Evolutionary conservation across 2,888 invertebrate species (phyloP).

Genomic region (Nasonovia ribisnigri): DNA sequence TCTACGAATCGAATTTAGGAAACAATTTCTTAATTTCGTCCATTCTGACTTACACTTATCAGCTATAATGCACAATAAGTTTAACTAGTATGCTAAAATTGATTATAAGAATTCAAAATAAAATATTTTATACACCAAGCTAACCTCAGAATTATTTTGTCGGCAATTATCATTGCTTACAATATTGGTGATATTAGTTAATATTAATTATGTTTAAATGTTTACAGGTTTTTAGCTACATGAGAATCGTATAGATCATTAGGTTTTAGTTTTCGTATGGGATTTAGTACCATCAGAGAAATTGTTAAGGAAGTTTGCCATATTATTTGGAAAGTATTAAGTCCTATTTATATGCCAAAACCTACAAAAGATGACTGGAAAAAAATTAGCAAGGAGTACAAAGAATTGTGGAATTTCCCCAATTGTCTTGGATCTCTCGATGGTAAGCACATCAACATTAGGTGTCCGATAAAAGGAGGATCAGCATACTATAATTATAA

Average conservation of each 20-base stretch:
- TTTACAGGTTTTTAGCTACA: conserved; percentile 66
- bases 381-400: conserved; percentile 21
- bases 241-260: conserved; percentile 67
- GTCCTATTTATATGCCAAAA: conserved; percentile 13
- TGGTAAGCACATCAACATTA: conserved; percentile 47
- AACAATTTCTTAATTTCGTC: conserved; percentile 37
- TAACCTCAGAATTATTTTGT: neutral
- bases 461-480: conserved; percentile 26
- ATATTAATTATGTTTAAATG: neutral
- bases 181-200: neutral
- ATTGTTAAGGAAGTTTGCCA: conserved; percentile 66
- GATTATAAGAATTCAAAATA: too few relatives aligned
- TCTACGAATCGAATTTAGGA: conserved; percentile 14
- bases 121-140: neutral
- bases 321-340: conserved; percentile 32
- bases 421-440: conserved; percentile 38
- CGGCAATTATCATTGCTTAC: neutral
- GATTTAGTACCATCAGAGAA: conserved; percentile 67
- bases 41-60: neutral
- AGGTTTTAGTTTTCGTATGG: conserved; percentile 66
- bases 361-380: neutral
- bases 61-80: neutral
- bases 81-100: neutral
- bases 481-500: conserved; percentile 44
- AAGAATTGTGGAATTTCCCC: conserved; percentile 38